Evolutionary conservation across 2,113 vertebrate genomes (phyloP), one percentile per base, ranked within the genome.

Genomic region (Piliocolobus tephrosceles): DNA sequence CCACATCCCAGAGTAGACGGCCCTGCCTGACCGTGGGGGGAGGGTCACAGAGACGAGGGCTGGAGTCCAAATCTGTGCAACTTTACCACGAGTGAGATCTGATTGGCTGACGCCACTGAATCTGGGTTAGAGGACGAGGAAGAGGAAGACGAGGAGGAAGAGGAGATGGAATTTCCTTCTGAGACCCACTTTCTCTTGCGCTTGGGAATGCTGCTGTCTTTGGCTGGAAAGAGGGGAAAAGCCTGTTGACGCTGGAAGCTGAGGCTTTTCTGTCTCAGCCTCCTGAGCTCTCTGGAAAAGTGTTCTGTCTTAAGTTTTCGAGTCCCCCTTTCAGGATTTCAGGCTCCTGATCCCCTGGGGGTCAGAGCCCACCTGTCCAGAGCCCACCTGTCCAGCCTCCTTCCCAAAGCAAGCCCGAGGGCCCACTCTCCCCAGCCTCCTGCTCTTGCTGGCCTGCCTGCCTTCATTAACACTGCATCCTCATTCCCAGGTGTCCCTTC

Each of bases 11-110:
- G 16, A 10, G 80, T 2, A 20, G 95, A 43, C 0, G 25, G 72
- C 90, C 95, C 76, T 20, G 80, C 45, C 25, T 3, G 22, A 17
- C 70, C 3, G 66, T 20, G 57, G 23, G 75, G 58, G 4, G 13
- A 25, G 25, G 70, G 75, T 81, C 91, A 47, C 4, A 58, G 47
- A 32, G 75, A 70, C 27, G 79, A 58, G 57, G 2, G 14, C 97
- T 91, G 90, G 92, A 96, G 97, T 75, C 91, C 94, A 64, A 96
- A 82, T 97, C 96, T 58, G 94, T 57, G 95, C n/a, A 96, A 97
- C 97, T 99, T 98, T 99, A 99, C 99, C 99, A 99, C 99, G 78
- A 99, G 99, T 82, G 99, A 99, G 98, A 99, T 99, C 99, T 99
- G 99, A 99, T 99, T 99, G 99, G 99, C 98, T 68, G 99, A 99